Conservation (phyloP, 2,797 vertebrate genomes). For the Zonotrichia albicollis region DNA sequence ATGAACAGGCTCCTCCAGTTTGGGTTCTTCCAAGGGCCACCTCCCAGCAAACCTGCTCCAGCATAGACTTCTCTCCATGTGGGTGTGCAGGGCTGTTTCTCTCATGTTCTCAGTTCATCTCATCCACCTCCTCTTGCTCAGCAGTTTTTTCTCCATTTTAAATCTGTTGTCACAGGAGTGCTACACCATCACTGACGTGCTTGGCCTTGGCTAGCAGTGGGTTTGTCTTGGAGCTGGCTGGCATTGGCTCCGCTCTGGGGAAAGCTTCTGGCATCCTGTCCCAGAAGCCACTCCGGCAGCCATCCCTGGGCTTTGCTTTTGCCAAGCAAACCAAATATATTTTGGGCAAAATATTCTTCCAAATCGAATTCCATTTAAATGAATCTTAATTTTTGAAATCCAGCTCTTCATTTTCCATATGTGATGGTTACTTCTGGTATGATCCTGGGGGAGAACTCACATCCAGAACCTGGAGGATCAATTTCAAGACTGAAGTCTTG, state of each 20-base stretch:
- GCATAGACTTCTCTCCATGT: fast-evolving
- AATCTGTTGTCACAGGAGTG: neutral
- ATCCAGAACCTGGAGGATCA: neutral
- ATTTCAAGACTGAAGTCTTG: neutral
- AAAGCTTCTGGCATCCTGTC: neutral
- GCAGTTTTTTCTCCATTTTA: neutral
- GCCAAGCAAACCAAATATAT: neutral
- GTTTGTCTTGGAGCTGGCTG: neutral
- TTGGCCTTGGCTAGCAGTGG: neutral
- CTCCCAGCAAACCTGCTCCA: neutral
- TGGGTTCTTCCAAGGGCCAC: neutral
- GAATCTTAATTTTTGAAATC: neutral
- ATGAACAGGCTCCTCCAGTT: fast-evolving
- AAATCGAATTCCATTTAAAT: neutral
- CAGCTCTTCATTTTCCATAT: neutral
- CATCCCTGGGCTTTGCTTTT: neutral
- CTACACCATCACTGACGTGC: neutral
- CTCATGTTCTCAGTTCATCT: neutral
- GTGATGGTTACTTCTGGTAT: neutral
- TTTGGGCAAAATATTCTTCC: neutral
- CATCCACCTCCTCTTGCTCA: neutral
- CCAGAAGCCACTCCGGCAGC: neutral
- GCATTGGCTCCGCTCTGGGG: neutral
- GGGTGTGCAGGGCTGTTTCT: neutral
- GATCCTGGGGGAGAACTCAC: neutral